Percentiles rank a stretch among this genome's conserved stretches.
Evolutionary conservation across 2,113 vertebrate species (phyloP).

Genomic region (Tichodroma muraria): DNA sequence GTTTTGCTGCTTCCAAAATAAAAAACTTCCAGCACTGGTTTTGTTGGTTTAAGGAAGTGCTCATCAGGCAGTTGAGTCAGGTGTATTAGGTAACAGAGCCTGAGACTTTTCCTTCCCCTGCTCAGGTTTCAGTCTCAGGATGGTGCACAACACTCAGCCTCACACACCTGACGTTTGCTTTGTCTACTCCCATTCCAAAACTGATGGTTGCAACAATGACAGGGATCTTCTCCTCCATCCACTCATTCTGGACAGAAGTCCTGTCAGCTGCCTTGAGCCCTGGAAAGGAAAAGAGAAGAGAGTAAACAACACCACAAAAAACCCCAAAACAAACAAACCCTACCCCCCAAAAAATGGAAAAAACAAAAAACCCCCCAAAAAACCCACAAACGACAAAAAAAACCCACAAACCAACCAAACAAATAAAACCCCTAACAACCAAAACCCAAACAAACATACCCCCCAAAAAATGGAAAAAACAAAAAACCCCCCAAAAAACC

Average conservation of each 20-base stretch:
- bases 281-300: conserved; percentile 17
- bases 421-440: no score
- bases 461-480: background rate
- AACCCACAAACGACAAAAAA: background rate
- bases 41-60: background rate
- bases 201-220: conserved; percentile 97
- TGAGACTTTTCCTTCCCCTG: background rate
- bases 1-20: background rate
- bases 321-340: background rate
- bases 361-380: background rate
- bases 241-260: conserved; percentile 84
- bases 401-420: no score
- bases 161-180: conserved; percentile 89
- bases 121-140: background rate
- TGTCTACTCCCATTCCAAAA: conserved; percentile 99
- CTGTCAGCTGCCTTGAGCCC: conserved; percentile 88
- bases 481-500: background rate
- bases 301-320: background rate
- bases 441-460: no score
- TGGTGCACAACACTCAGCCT: background rate
- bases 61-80: background rate
- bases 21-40: background rate
- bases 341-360: no score
- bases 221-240: conserved; percentile 91
- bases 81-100: background rate